A percentile compares a stretch with the other conserved stretches of the same genome.
phyloP scores from a whole-genome alignment of 2,888 invertebrate species.

The Drosophila kanekoi region DNA sequence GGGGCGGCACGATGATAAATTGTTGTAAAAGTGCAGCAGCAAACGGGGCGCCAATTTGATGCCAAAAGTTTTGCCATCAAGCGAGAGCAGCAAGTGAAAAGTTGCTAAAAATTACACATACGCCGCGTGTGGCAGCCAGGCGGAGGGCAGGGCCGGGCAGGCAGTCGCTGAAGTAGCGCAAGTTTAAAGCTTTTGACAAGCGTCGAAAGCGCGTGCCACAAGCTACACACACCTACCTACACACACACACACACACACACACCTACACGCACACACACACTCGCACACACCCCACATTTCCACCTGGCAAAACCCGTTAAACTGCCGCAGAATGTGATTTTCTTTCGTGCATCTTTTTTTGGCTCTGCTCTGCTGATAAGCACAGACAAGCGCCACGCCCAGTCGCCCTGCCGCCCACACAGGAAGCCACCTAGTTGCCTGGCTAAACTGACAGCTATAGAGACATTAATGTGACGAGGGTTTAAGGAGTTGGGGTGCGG shows the following conservation, averaged over 20 bases:
- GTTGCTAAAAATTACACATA: constrained; percentile 54
- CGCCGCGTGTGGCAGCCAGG: constrained; percentile 37
- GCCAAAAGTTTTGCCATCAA: constrained; percentile 74
- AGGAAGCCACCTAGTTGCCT: constrained; percentile 36
- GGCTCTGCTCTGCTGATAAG: constrained; percentile 58
- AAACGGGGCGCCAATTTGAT: constrained; percentile 69
- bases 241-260: constrained; percentile 56
- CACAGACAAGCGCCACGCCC: constrained; percentile 57
- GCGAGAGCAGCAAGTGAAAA: constrained; percentile 30
- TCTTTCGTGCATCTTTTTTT: constrained; percentile 2
- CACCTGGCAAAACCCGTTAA: constrained; percentile 71
- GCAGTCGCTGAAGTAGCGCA: constrained; percentile 31
- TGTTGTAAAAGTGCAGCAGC: constrained; percentile 63
- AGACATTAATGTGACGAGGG: constrained; percentile 81
- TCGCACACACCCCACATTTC: constrained; percentile 15
- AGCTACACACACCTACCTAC: constrained; percentile 65
- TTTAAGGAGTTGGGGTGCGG: constrained; percentile 33
- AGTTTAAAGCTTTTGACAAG: constrained; percentile 65
- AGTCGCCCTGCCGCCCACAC: constrained; percentile 17
- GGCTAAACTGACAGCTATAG: constrained; percentile 79
- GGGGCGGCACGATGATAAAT: constrained; percentile 63
- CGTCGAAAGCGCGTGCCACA: constrained; percentile 48
- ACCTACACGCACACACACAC: constrained; percentile 54
- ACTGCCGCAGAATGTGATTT: constrained; percentile 68
- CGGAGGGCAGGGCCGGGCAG: not conserved